phyloP scores from a whole-genome alignment of 2,113 vertebrate genomes.

The Corythornis madagascariensis region DNA sequence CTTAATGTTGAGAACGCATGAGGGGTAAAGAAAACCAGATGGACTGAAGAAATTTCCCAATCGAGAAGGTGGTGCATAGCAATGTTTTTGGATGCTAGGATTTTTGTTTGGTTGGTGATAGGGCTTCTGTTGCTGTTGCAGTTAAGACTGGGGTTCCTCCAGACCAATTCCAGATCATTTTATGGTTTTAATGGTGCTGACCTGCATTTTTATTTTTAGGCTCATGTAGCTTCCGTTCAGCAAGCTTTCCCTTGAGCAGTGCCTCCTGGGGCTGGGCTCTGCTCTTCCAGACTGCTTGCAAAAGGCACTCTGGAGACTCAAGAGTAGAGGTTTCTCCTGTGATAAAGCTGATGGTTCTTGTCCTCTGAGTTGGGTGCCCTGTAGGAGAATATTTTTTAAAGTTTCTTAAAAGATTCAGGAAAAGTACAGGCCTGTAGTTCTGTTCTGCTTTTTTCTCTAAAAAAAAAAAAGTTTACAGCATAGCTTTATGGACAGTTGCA shows the following conservation, averaged over 20 bases:
- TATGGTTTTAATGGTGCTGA: not conserved
- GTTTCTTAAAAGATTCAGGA: not conserved
- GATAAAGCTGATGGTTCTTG: not conserved
- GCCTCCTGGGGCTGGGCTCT: not conserved
- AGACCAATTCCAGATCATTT: not conserved
- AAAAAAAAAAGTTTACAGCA: not conserved
- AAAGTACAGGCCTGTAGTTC: not conserved
- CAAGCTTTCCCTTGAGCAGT: not conserved
- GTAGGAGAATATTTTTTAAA: not conserved
- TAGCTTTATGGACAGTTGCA: not conserved
- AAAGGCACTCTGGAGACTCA: not conserved
- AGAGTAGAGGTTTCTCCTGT: not conserved
- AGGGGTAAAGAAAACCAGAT: not conserved
- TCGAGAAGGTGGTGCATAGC: not conserved
- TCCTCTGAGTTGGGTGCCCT: not conserved
- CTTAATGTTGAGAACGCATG: not conserved
- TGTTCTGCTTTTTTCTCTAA: not conserved
- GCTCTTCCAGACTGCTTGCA: not conserved
- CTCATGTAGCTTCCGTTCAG: not conserved
- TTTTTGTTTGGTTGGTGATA: not conserved
- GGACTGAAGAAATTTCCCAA: not conserved
- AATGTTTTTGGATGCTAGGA: not conserved
- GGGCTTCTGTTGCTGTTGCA: not conserved
- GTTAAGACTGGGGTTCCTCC: not conserved
- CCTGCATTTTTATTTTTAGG: not conserved